These are phyloP conservation scores for Tiaroga cobitis DNA, from an alignment of 2,797 vertebrate genomes.

Conservation along the genomic window DNA sequence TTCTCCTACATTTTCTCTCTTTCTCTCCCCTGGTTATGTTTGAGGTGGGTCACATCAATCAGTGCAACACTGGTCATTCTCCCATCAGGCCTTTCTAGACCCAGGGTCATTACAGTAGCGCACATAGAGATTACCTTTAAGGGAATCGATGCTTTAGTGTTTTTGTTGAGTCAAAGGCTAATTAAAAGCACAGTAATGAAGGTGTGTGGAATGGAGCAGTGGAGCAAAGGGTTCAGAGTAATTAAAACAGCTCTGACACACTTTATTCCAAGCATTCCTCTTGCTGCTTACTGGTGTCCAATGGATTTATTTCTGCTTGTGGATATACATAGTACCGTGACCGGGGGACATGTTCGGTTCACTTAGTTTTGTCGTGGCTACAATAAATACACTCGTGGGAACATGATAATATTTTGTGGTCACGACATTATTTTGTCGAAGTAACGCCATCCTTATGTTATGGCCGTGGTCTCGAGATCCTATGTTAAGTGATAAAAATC, in stretches of 20 bases:
- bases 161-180: slow-evolving; percentile 69
- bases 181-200: slow-evolving; percentile 77
- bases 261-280: slow-evolving; percentile 22
- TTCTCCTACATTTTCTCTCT: not conserved
- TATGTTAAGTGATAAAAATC: not conserved
- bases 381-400: not conserved
- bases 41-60: slow-evolving; percentile 77
- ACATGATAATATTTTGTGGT: not conserved
- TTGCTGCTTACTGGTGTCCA: not conserved
- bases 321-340: not conserved
- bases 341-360: not conserved
- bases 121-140: slow-evolving; percentile 78
- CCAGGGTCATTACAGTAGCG: slow-evolving; percentile 74
- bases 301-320: not conserved
- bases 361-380: not conserved
- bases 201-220: slow-evolving; percentile 57
- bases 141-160: slow-evolving; percentile 79
- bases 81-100: slow-evolving; percentile 31
- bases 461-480: not conserved
- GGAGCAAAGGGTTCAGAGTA: slow-evolving; percentile 1
- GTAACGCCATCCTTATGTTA: not conserved
- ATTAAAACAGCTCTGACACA: slow-evolving; percentile 36
- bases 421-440: not conserved
- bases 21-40: slow-evolving; percentile 69
- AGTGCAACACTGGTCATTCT: slow-evolving; percentile 58